Percentiles rank a stretch among this genome's conserved stretches.
These are phyloP conservation scores for Ifrita kowaldi DNA, from an alignment of 2,113 vertebrate genomes.

Conservation along the genomic window DNA sequence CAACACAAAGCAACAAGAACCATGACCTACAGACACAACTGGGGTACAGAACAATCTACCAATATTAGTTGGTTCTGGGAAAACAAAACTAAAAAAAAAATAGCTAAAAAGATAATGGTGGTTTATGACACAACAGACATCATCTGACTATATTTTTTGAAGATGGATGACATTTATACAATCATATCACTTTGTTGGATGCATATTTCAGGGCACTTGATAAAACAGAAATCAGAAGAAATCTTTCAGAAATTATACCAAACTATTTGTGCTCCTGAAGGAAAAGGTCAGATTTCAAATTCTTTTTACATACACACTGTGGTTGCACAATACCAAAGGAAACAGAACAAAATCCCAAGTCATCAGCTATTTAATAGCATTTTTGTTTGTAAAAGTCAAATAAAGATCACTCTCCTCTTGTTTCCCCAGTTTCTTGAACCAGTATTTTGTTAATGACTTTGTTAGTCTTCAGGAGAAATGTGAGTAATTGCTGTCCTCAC, in stretches of 20 bases:
- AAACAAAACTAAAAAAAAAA: background rate
- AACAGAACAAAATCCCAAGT: background rate
- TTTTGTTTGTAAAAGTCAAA: background rate
- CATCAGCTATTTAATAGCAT: background rate
- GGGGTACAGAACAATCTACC: background rate
- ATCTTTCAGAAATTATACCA: background rate
- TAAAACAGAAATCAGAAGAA: background rate
- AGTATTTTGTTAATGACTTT: background rate
- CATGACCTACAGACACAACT: background rate
- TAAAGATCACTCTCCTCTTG: background rate
- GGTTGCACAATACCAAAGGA: background rate
- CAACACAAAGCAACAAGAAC: background rate
- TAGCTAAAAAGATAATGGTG: background rate
- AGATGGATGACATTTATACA: background rate
- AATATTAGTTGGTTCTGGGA: background rate
- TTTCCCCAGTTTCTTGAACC: background rate
- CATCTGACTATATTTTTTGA: background rate
- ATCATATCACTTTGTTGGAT: fast-evolving
- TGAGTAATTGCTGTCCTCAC: background rate
- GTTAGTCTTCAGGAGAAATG: background rate
- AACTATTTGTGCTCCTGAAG: background rate
- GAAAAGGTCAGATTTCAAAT: background rate
- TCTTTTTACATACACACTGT: background rate
- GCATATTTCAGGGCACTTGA: fast-evolving
- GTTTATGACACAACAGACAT: background rate